Base-by-base conservation (phyloP, 2,797 vertebrate genomes). In the Ceyx erithaca region DNA sequence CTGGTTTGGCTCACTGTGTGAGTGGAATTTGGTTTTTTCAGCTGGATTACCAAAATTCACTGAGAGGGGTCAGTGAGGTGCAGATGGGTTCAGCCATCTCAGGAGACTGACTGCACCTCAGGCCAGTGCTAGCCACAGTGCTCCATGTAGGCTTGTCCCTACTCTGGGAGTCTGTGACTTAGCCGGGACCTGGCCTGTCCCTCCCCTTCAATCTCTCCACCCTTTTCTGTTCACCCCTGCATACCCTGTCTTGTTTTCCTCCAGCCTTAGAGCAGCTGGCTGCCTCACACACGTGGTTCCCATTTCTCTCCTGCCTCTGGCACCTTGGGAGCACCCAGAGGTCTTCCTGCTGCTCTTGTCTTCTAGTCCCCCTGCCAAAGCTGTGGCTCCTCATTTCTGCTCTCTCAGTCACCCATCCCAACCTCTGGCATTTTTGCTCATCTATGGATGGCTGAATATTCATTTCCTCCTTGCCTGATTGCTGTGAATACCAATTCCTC, bases 401-500 rank as follows among this genome's bases (percentile, higher is more conserved):
- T 90, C 87, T 78, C 71, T 95, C 93, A 92, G 68, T 95, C 93
- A 92, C 90, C 93, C 93, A 51, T 95, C 90, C 84, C 90, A 96
- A 95, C 95, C 95, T 95, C 94, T 96, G 91, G 94, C 94, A 89
- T 95, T 95, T 94, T 92, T 95, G 87, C 69, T 95, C 93, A 85
- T 96, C 79, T 9, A 30, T 83, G 87, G 62, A 95, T 93, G 90
- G 92, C 92, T 95, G 95, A 93, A 93, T 95, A 95, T 95, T 96
- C 90, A 95, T 95, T 96, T 96, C 95, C 90, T 90, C 89, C 89
- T 92, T 94, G 93, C 87, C 87, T 87, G 87, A 85, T 90, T 85
- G 81, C 93, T 93, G 93, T 75, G 76, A 96, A 96, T 96, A 95
- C 93, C 93, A 92, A 95, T 95, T 96, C 93, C 93, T 95, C 93